Conservation (phyloP, 2,113 vertebrate species). For the Petroica traversi region DNA sequence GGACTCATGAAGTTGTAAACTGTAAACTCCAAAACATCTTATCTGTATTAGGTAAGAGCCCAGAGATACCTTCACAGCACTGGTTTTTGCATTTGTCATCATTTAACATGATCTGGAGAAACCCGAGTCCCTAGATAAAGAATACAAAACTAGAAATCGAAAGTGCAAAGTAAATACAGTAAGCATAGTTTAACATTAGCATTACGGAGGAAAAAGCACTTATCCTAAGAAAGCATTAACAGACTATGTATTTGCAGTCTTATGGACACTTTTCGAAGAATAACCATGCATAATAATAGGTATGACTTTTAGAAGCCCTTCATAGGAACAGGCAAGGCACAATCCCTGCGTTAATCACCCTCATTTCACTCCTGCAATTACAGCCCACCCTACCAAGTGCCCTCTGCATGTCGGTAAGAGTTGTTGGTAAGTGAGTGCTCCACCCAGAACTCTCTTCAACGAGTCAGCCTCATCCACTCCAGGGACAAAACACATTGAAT, state of each 20-base stretch:
- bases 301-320: not conserved
- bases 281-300: not conserved
- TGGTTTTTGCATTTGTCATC: not conserved
- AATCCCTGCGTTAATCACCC: not conserved
- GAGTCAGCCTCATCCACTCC: not conserved
- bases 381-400: not conserved
- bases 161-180: not conserved
- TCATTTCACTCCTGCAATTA: not conserved
- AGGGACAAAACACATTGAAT: not conserved
- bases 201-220: not conserved
- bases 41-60: not conserved
- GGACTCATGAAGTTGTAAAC: not conserved
- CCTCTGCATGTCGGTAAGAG: not conserved
- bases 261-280: not conserved
- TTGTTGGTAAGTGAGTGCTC: rapidly evolving
- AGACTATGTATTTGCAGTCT: not conserved
- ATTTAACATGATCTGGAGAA: not conserved
- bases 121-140: not conserved
- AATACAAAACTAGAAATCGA: not conserved
- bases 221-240: not conserved
- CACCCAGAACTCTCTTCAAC: not conserved
- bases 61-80: not conserved
- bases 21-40: not conserved
- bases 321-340: not conserved
- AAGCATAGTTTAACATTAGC: not conserved